Evolutionary conservation across 1,140 invertebrate species (phyloP).

Genomic region (Mesaphorura yosii): DNA sequence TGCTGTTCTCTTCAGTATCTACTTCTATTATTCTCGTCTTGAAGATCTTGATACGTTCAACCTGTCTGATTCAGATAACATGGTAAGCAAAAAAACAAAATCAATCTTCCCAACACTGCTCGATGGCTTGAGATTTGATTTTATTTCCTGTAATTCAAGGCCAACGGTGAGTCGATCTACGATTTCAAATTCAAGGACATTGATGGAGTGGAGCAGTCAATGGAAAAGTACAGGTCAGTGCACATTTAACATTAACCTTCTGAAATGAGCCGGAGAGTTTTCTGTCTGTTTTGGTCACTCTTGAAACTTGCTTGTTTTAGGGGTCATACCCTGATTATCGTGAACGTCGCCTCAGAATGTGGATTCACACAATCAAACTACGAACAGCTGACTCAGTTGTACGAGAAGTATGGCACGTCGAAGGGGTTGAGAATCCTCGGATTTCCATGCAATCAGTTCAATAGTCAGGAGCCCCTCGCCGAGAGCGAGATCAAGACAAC

Average conservation of each 20-base stretch:
- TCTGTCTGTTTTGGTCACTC: neutral
- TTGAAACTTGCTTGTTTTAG: constrained; percentile 29
- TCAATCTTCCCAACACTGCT: too few relatives aligned
- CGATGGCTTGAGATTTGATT: neutral
- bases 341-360: constrained; percentile 79
- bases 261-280: neutral
- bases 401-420: constrained; percentile 53
- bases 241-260: neutral
- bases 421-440: constrained; percentile 63
- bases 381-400: constrained; percentile 57
- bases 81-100: too few relatives aligned
- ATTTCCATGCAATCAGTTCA: constrained; percentile 90
- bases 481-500: constrained; percentile 61
- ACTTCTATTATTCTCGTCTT: too few relatives aligned
- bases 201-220: constrained; percentile 53
- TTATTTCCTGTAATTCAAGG: neutral
- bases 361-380: constrained; percentile 63
- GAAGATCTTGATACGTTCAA: too few relatives aligned
- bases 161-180: constrained; percentile 53
- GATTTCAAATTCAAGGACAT: constrained; percentile 63
- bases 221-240: constrained; percentile 54
- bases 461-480: constrained; percentile 57
- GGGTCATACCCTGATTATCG: constrained; percentile 58
- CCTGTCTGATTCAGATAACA: too few relatives aligned
- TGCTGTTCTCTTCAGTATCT: too few relatives aligned